A percentile compares a stretch with the other conserved stretches of the same genome.
Evolutionary conservation across 2,888 invertebrate genomes (phyloP).

Genomic region (Seira sanloemensis): DNA sequence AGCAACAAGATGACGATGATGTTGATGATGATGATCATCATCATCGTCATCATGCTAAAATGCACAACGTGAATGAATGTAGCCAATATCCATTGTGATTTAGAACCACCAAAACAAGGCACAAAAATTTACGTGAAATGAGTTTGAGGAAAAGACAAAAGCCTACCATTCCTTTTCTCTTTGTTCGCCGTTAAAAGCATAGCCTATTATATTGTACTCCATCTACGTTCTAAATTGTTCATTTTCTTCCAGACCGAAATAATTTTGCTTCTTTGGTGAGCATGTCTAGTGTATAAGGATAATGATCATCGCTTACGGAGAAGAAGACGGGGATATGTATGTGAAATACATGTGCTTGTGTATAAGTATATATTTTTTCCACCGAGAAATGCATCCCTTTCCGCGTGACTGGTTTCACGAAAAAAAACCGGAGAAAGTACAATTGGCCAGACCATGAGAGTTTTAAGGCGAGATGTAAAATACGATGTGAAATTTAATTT

Average conservation of each 20-base stretch:
- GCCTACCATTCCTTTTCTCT: no score
- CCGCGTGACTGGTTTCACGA: no score
- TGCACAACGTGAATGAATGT: background rate
- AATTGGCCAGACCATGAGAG: constrained; percentile 5
- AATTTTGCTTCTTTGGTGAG: background rate
- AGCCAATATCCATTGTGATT: background rate
- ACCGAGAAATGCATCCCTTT: background rate
- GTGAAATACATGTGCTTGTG: no score
- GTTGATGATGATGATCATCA: background rate
- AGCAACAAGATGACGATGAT: background rate
- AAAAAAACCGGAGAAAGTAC: no score
- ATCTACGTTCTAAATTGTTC: background rate
- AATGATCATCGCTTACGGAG: no score
- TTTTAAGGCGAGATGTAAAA: constrained; percentile 55
- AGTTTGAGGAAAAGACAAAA: no score
- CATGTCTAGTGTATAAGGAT: no score
- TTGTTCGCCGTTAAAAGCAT: no score
- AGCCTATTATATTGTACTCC: background rate
- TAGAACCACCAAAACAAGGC: background rate
- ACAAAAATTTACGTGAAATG: background rate
- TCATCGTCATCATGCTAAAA: background rate
- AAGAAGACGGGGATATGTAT: no score
- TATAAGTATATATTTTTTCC: no score
- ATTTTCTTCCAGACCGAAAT: background rate
- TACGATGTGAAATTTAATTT: constrained; percentile 63